These are phyloP conservation scores for Chunga burmeisteri DNA, from an alignment of 2,113 vertebrate species.

Conservation along the genomic window DNA sequence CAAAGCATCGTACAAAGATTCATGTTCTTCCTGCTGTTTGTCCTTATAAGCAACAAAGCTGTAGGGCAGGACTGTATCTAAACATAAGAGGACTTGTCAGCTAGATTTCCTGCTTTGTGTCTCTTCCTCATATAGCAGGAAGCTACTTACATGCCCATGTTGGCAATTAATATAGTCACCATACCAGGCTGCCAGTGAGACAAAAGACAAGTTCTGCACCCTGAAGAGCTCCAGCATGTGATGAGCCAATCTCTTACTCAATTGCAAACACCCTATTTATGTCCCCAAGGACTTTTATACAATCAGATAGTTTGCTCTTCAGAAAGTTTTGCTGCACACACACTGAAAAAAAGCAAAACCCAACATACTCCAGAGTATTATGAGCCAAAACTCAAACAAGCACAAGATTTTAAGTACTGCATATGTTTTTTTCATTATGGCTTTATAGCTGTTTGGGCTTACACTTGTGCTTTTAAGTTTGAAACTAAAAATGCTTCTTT, in stretches of 20 bases:
- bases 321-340: neutral
- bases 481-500: neutral
- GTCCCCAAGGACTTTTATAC: neutral
- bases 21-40: neutral
- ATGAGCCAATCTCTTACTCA: neutral
- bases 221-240: neutral
- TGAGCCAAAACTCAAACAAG: neutral
- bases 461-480: neutral
- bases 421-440: neutral
- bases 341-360: neutral
- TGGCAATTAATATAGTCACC: neutral
- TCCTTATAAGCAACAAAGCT: neutral
- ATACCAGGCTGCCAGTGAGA: neutral
- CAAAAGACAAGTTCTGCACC: neutral
- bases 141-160: neutral
- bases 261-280: neutral
- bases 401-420: neutral
- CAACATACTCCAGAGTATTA: neutral
- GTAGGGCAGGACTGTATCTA: neutral
- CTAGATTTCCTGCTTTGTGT: neutral
- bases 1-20: neutral
- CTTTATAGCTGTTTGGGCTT: neutral
- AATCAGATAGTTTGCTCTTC: neutral
- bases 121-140: neutral
- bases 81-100: neutral